Base-by-base conservation (phyloP, 1,140 invertebrate species). In the Teleogryllus occipitalis region DNA sequence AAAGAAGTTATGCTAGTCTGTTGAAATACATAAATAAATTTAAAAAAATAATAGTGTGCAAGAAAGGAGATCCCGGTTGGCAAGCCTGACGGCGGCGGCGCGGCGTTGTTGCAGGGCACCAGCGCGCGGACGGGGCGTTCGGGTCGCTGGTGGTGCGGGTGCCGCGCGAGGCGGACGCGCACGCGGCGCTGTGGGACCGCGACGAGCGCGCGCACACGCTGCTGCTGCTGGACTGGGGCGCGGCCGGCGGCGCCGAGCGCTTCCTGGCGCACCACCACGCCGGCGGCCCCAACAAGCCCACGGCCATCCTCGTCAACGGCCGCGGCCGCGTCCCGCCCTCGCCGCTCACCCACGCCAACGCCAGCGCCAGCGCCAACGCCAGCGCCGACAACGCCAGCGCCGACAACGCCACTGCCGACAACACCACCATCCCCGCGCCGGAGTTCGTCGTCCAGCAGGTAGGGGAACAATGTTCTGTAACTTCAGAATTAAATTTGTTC, bases 241-340 rank as follows among this genome's bases (percentile, higher is more conserved):
- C 92, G 80, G 86, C 90, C 74, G 85, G 92, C 8, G 91, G 92
- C 0, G 88, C 91, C 12, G 87, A 89, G 12, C 92, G 91, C 83
- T 96, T 95, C 86, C 88, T 92, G 6, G 89, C 90, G 22, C 94
- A 96, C 84, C 92, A 95, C 84, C 93, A 96, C 82, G 90, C 92
- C 3, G 87, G 88, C n/a, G 93, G 92, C 0, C 89, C 93, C 81
- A 95, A 95, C 83, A 95, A 95, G 83, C 93, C 95, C 0, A 87
- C 91, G 0, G 92, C 91, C 8, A 86, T 96, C 21, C 85, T 96
- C 8, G 89, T 96, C 75, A 97, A 97, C 84, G 95, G 95, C 8
- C 85, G 90, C 4, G 94, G 93, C 14, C 85, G 47, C 89, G 89
- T 84, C 75, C 39, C n/a, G 78, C 82, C 39, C 27, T 78, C 54